Evolutionary conservation across 37 sponge, comb jelly and placozoan species (phyloP).

Genomic region (Cliona cf. orientalis): DNA sequence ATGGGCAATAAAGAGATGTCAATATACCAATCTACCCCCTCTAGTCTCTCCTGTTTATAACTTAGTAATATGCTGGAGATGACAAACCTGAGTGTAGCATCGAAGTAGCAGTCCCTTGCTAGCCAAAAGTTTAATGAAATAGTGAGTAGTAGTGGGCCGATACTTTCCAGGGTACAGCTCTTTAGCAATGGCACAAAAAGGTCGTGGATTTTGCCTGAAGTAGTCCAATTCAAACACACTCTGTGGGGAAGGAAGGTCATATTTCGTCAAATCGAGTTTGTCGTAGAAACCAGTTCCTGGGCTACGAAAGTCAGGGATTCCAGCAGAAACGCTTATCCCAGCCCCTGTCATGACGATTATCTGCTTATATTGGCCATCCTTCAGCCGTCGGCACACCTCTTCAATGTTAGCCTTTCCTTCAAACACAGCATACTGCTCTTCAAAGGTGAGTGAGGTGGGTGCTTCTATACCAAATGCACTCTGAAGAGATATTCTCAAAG

Average conservation of each 20-base stretch:
- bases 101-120: slow-evolving; percentile 68
- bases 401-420: slow-evolving; percentile 9
- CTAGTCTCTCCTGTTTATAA: too few relatives aligned
- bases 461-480: background rate
- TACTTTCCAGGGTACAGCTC: slow-evolving; percentile 73
- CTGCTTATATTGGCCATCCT: slow-evolving; percentile 42
- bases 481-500: background rate
- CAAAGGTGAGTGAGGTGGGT: background rate
- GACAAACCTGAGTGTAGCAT: slow-evolving; percentile 70
- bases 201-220: slow-evolving; percentile 69
- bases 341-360: slow-evolving; percentile 83
- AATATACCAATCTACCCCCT: too few relatives aligned
- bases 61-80: too few relatives aligned
- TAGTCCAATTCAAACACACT: slow-evolving; percentile 77
- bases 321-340: slow-evolving; percentile 84
- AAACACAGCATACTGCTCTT: slow-evolving; percentile 4
- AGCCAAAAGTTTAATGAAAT: slow-evolving; percentile 69
- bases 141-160: slow-evolving; percentile 64
- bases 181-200: slow-evolving; percentile 63
- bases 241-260: slow-evolving; percentile 57
- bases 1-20: too few relatives aligned
- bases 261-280: slow-evolving; percentile 52
- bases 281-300: slow-evolving; percentile 84
- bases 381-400: slow-evolving; percentile 44
- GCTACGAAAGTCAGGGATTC: slow-evolving; percentile 87